Evolutionary conservation across 2,113 vertebrate species (phyloP).

Genomic region (Seriola rivoliana): DNA sequence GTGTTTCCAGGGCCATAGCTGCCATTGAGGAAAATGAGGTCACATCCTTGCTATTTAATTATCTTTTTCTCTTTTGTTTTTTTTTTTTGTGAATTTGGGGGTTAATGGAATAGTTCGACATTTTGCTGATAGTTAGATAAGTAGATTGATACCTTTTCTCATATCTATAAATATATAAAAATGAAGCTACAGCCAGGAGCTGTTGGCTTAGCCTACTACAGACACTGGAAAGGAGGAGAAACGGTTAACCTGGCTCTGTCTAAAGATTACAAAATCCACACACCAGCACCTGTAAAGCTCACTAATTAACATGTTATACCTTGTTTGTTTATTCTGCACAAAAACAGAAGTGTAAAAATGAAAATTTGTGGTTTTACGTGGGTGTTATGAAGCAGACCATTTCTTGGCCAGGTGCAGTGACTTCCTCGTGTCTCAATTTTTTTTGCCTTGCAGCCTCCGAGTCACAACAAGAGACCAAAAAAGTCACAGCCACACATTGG

Average conservation of each 20-base stretch:
- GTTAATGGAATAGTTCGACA: background rate
- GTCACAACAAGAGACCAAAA: background rate
- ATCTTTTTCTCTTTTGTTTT: background rate
- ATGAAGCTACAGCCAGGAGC: background rate
- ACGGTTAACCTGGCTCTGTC: background rate
- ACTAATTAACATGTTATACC: background rate
- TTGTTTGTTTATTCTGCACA: background rate
- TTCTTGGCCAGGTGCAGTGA: background rate
- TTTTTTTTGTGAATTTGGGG: background rate
- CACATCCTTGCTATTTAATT: constrained; percentile 3
- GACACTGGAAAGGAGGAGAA: background rate
- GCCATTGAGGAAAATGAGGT: background rate
- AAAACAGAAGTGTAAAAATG: background rate
- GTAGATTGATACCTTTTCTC: background rate
- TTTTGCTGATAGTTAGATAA: background rate
- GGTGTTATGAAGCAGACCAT: background rate
- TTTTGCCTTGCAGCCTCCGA: background rate
- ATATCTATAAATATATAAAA: background rate
- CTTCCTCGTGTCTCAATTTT: background rate
- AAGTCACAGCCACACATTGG: background rate
- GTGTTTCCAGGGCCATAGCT: constrained; percentile 18
- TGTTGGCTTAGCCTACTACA: background rate
- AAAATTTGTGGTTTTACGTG: background rate
- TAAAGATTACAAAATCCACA: background rate
- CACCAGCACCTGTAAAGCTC: background rate